Evolutionary conservation across 2,113 vertebrate genomes (phyloP), one percentile per base, ranked within the genome.

Genomic region (Erinaceus europaeus): DNA sequence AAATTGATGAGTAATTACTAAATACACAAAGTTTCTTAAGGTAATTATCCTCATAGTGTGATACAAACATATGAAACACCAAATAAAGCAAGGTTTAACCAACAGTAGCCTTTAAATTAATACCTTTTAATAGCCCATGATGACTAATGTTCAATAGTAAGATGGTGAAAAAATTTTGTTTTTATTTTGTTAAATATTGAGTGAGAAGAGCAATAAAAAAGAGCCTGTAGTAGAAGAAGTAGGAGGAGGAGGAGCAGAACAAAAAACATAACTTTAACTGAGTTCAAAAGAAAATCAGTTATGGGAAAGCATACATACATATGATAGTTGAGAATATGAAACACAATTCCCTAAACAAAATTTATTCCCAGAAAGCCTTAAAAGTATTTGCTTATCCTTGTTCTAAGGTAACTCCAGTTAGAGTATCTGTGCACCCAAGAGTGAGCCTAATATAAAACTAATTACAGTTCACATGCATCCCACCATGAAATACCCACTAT

Each of bases 101-200:
- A 62, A 71, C 13, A 67, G 25, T 7, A 57, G 2, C 25, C 34
- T 62, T 80, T 91, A 21, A 52, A 50, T 40, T 68, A 64, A 57
- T 12, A 25, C 18, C 3, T n/a, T 72, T 72, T 0, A 20, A 81
- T 17, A 68, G 34, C 11, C 11, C 52, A 44, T 18, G 12, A 34
- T n/a, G n/a, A n/a, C n/a, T 69, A 14, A 46, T 52, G 9, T 10
- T 62, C 9, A 61, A 25, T 3, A 25, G 3, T 42, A 27, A 62
- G 34, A 57, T 32, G 10, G 2, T 13, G 25, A 75, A 14, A 40
- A 36, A 81, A 9, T 1, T 36, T 29, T 40, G 9, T 59, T 48
- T 65, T 85, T 53, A 48, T 62, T 83, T 74, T 32, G 6, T 53
- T 74, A 74, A 32, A 9, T 83, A n/a, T n/a, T n/a, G n/a, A n/a